phyloP scores from a whole-genome alignment of 2,113 vertebrate species.

The Ibidorhyncha struthersii region DNA sequence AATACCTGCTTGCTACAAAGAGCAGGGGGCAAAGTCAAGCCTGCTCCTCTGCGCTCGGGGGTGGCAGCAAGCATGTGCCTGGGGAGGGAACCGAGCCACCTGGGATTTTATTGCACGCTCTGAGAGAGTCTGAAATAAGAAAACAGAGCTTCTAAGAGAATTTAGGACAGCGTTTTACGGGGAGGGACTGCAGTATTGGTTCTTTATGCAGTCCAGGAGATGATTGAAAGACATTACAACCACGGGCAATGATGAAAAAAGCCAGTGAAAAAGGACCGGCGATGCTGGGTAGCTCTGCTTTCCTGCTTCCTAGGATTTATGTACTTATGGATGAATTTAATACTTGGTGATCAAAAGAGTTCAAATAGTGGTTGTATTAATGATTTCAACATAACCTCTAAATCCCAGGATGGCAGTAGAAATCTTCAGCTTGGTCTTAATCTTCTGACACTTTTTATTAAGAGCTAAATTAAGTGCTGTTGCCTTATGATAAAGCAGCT shows the following conservation, averaged over 20 bases:
- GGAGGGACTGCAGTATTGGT: not conserved
- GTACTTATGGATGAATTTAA: conserved; percentile 56
- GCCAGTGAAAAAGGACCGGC: not conserved
- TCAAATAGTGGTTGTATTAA: conserved; percentile 64
- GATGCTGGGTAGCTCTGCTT: not conserved
- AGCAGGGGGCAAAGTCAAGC: not conserved
- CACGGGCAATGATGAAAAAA: not conserved
- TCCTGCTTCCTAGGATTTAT: conserved; percentile 58
- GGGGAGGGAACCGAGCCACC: not conserved
- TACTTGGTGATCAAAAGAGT: conserved; percentile 62
- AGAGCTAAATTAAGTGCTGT: conserved; percentile 52
- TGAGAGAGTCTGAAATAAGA: not conserved
- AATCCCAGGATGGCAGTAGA: conserved; percentile 61
- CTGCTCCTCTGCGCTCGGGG: not conserved
- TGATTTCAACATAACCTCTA: conserved; percentile 63
- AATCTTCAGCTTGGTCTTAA: conserved; percentile 59
- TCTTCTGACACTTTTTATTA: conserved; percentile 61
- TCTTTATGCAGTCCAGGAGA: not conserved
- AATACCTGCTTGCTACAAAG: not conserved
- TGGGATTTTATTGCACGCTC: not conserved
- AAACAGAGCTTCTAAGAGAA: not conserved
- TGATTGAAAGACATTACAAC: conserved; percentile 2
- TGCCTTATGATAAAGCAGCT: conserved; percentile 42
- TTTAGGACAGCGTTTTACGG: not conserved
- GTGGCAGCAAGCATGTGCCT: not conserved